Base-by-base conservation (phyloP, 2,113 vertebrate genomes). In the Polypterus bichir region DNA sequence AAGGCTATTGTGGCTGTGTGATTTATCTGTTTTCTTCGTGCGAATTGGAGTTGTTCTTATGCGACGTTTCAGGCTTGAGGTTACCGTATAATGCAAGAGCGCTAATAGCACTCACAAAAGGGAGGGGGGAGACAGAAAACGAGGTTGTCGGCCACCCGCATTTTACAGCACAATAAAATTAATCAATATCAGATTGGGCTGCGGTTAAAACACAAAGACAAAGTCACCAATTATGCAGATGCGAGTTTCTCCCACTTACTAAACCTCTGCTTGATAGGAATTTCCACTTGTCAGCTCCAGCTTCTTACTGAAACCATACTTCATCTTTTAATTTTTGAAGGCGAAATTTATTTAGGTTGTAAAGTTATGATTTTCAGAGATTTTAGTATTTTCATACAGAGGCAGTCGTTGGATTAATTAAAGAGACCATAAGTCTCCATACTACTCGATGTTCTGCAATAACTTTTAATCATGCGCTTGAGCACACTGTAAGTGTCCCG, bases 131-230 rank as follows among this genome's bases (percentile, higher is more conserved):
- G 27, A 27, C 27, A 27, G 27, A 27, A 75, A 78, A 79, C 75
- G 74, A 77, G 66, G 62, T 76, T 68, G 76, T 72, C 73, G 81
- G 71, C 83, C 83, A 86, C 83, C 81, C 79, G 76, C 75, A 59
- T 74, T 86, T 86, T 78, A 83, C 73, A 72, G 72, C 59, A 74
- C 68, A 65, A 73, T 81, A 76, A 83, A 82, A 79, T 73, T 81
- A 86, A 82, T 83, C 74, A 70, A 77, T 76, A 76, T 81, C 82
- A 83, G 70, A 81, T 78, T 80, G 75, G 54, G 63, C 72, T 80
- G 81, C 67, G 76, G 80, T 75, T 71, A 67, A 44, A 54, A 57
- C 65, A 71, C 66, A 72, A 74, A 76, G 63, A 56, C 60, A 60
- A 67, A 57, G 62, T 63, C 62, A 57, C 62, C 59, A 51, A 73